phyloP scores from a whole-genome alignment of 2,888 invertebrate species.

The Morinoia aosen region DNA sequence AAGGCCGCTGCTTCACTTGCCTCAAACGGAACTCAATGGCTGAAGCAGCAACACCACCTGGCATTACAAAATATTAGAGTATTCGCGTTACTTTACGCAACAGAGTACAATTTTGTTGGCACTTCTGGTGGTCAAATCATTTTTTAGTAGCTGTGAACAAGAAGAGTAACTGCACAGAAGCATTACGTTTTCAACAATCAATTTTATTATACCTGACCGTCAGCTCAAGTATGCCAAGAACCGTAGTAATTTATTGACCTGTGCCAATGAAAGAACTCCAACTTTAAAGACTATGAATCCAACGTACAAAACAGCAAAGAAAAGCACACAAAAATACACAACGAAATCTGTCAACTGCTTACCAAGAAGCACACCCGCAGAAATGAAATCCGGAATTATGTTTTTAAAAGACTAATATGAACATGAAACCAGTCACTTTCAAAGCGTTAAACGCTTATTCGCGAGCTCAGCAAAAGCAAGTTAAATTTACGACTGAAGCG shows the following conservation, averaged over 20 bases:
- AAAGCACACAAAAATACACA: not conserved
- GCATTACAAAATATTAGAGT: too few relatives aligned
- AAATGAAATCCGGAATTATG: not conserved
- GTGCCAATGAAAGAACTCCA: not conserved
- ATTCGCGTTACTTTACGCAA: too few relatives aligned
- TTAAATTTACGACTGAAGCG: not conserved
- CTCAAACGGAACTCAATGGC: too few relatives aligned
- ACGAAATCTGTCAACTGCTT: not conserved
- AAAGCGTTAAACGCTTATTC: not conserved
- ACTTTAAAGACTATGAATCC: not conserved
- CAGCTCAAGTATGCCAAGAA: not conserved
- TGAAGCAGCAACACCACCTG: too few relatives aligned
- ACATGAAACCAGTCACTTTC: not conserved
- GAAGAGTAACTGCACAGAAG: too few relatives aligned
- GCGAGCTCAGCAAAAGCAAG: not conserved
- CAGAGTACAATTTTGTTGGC: too few relatives aligned
- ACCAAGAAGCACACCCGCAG: not conserved
- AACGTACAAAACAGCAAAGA: not conserved
- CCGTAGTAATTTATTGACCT: not conserved
- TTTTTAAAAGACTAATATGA: not conserved
- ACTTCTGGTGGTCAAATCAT: not conserved
- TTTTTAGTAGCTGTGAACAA: not conserved
- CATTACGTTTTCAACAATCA: too few relatives aligned
- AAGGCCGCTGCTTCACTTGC: too few relatives aligned
- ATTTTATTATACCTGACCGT: too few relatives aligned